Conservation (phyloP, 2,113 vertebrate genomes). For the Cnemophilus loriae region DNA sequence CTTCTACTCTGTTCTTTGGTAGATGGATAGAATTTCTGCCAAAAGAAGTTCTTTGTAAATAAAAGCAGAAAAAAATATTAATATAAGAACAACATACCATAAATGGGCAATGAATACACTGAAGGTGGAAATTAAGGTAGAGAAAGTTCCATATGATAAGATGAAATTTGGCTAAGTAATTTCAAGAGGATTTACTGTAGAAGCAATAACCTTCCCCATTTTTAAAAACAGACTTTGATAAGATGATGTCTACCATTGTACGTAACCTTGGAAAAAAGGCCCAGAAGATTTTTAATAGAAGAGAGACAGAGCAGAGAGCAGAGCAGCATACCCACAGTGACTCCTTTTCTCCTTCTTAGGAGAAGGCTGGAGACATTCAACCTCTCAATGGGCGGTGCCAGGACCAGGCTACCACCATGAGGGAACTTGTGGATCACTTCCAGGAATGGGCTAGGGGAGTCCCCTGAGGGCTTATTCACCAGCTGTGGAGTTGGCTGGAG, state of each 20-base stretch:
- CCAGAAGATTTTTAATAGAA: background rate
- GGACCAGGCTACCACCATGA: background rate
- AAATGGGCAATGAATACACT: background rate
- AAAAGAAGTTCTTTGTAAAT: background rate
- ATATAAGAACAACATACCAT: background rate
- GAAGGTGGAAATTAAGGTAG: background rate
- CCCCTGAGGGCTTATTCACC: accelerated
- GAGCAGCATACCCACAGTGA: background rate
- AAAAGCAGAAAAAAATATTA: background rate
- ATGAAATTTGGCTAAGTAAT: background rate
- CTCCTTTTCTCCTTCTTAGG: background rate
- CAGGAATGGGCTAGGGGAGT: accelerated
- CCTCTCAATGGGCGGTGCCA: accelerated
- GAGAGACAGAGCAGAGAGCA: background rate
- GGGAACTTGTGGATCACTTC: background rate
- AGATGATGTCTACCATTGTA: background rate
- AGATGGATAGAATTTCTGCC: background rate
- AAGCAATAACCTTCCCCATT: background rate
- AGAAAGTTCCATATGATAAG: background rate
- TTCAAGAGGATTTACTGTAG: background rate
- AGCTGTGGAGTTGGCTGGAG: background rate
- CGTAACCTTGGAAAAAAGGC: background rate
- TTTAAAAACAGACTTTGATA: background rate
- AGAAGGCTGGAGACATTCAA: background rate
- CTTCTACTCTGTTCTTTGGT: background rate